A percentile compares a stretch with the other conserved stretches of the same genome.
phyloP scores from a whole-genome alignment of 2,797 vertebrate species.

The Bucorvus abyssinicus region DNA sequence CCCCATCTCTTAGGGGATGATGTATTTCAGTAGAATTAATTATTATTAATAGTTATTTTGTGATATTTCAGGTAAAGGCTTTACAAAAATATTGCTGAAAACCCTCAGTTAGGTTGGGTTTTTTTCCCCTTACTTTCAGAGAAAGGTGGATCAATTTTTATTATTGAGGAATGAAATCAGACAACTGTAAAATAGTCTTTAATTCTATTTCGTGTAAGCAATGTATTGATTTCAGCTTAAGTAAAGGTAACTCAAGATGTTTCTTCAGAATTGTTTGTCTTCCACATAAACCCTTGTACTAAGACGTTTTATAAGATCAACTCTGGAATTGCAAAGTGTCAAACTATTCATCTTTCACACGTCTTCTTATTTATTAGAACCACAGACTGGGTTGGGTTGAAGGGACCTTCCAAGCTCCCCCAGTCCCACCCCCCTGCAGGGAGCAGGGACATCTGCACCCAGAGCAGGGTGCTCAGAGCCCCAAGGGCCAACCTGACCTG shows the following conservation, averaged over 20 bases:
- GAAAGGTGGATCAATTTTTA: constrained; percentile 2
- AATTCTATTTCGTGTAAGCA: constrained; percentile 14
- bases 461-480: no score
- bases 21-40: neutral
- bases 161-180: constrained; percentile 9
- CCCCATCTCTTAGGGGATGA: neutral
- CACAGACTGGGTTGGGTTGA: no score
- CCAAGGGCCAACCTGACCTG: no score
- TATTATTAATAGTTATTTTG: neutral
- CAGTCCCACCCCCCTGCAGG: no score
- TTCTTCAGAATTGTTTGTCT: neutral
- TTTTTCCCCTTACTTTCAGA: neutral
- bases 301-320: neutral
- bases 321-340: neutral
- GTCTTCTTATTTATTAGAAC: neutral
- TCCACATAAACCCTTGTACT: neutral
- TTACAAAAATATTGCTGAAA: neutral
- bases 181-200: neutral
- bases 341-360: rapidly evolving
- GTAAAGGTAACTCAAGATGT: neutral
- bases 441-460: no score
- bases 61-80: neutral
- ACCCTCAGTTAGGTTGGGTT: neutral
- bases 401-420: no score
- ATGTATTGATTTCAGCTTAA: constrained; percentile 28